phyloP scores from a whole-genome alignment of 2,113 vertebrate genomes.

The Suncus etruscus region DNA sequence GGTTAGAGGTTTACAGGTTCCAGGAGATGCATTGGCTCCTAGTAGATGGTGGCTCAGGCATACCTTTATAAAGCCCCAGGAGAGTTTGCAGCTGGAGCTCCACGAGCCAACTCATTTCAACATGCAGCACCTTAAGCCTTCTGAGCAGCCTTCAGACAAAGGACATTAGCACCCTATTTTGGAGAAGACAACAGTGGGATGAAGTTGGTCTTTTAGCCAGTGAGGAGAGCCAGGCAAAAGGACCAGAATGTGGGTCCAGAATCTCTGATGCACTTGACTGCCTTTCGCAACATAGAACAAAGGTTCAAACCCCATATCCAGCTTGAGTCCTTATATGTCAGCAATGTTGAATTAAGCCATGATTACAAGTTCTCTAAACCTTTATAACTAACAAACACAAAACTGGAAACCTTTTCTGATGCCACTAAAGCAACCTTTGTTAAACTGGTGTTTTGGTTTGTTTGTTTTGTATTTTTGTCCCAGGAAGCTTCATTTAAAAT shows the following conservation, averaged over 20 bases:
- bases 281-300: too few relatives aligned
- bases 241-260: background rate
- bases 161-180: background rate
- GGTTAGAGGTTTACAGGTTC: too few relatives aligned
- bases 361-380: background rate
- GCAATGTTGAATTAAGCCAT: background rate
- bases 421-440: background rate
- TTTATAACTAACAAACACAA: background rate
- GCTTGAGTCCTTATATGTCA: background rate
- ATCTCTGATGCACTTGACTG: too few relatives aligned
- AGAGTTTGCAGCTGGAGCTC: background rate
- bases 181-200: background rate
- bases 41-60: background rate
- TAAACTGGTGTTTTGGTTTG: background rate
- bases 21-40: background rate
- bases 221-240: background rate
- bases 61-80: background rate
- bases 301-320: too few relatives aligned
- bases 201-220: background rate
- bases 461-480: background rate
- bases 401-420: background rate
- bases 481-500: background rate
- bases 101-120: background rate
- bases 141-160: background rate
- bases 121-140: background rate